A percentile compares a stretch with the other conserved stretches of the same genome.
These are phyloP conservation scores for Lucifuga dentata DNA, from an alignment of 2,113 vertebrate species.

Conservation along the genomic window DNA sequence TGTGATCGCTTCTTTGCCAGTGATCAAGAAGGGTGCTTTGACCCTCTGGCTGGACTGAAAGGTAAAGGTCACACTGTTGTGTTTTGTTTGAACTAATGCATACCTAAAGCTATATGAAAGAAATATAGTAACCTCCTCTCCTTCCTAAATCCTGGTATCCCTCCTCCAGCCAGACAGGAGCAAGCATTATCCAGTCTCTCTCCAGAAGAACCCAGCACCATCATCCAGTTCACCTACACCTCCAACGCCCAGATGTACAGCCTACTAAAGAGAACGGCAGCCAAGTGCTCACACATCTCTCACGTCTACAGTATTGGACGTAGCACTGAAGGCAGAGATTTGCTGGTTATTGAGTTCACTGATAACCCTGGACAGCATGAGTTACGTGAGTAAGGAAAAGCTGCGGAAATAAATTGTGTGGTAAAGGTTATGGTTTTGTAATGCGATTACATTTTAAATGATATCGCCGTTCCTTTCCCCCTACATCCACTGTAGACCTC, in stretches of 20 bases:
- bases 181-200: conserved; percentile 69
- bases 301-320: conserved; percentile 94
- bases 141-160: not conserved
- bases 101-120: not conserved
- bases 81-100: not conserved
- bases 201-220: conserved; percentile 83
- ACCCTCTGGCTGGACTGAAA: conserved; percentile 87
- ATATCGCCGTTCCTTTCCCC: too few relatives aligned
- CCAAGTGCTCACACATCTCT: conserved; percentile 90
- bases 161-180: conserved; percentile 82
- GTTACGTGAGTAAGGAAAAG: conserved; percentile 85
- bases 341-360: conserved; percentile 95
- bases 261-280: conserved; percentile 87
- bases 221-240: conserved; percentile 91
- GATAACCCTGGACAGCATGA: conserved; percentile 93
- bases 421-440: not conserved
- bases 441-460: too few relatives aligned
- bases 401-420: not conserved
- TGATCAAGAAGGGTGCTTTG: conserved; percentile 89
- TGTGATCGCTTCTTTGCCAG: conserved; percentile 90
- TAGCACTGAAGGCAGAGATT: conserved; percentile 91
- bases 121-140: not conserved
- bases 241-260: conserved; percentile 91
- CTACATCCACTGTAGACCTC: too few relatives aligned
- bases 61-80: conserved; percentile 75